phyloP scores from a whole-genome alignment of 2,797 vertebrate genomes.

The Muraenolepis orangiensis region DNA sequence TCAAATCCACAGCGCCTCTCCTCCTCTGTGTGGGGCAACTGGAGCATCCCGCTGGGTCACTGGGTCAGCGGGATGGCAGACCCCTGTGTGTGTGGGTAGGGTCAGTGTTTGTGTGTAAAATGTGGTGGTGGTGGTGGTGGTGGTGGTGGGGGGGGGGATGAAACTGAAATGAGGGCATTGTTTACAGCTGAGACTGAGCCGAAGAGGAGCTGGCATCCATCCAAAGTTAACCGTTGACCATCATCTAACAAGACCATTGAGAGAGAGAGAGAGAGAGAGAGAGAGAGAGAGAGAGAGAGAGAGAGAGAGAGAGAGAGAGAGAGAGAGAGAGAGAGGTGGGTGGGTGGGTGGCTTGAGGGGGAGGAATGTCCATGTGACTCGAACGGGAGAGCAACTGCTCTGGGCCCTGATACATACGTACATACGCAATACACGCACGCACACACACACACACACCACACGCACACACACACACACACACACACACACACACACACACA shows the following conservation, averaged over 20 bases:
- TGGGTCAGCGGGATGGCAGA: slow-evolving; percentile 40
- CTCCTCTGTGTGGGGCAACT: slow-evolving; percentile 54
- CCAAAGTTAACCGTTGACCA: slow-evolving; percentile 57
- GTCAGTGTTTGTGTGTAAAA: slow-evolving; percentile 35
- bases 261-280: slow-evolving; percentile 23
- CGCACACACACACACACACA: slow-evolving; percentile 2
- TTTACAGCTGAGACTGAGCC: slow-evolving; percentile 62
- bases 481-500: not conserved
- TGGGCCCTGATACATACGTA: not conserved
- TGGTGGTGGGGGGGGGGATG: slow-evolving; percentile 38
- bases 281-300: slow-evolving; percentile 29
- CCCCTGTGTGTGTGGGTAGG: slow-evolving; percentile 9
- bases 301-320: slow-evolving; percentile 34
- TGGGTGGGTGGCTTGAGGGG: too few relatives aligned
- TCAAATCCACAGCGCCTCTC: slow-evolving; percentile 24
- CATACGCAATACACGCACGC: not conserved
- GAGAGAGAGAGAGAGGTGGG: slow-evolving; percentile 25
- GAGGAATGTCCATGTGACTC: slow-evolving; percentile 63
- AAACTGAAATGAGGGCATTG: slow-evolving; percentile 67
- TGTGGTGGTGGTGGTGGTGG: slow-evolving; percentile 33
- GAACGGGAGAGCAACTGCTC: slow-evolving; percentile 49
- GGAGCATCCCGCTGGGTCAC: slow-evolving; percentile 47
- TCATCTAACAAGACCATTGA: slow-evolving; percentile 61
- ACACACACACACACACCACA: slow-evolving; percentile 8
- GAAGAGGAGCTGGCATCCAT: slow-evolving; percentile 57